Base-by-base conservation (phyloP, 2,797 vertebrate species). In the Anguilla marmorata region DNA sequence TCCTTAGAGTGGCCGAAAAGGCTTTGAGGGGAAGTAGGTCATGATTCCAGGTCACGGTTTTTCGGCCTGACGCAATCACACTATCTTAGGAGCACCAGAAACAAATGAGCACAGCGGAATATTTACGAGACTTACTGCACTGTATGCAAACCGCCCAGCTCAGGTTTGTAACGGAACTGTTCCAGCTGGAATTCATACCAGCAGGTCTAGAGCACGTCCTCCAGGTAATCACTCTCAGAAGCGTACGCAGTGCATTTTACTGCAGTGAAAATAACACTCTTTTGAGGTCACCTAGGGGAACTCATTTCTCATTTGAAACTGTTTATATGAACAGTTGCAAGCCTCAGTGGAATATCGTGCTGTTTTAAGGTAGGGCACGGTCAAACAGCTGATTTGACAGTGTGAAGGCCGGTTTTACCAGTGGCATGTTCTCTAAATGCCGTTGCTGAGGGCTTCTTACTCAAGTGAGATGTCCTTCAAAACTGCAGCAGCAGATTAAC, bases 391-490 rank as follows among this genome's bases (percentile, higher is more conserved):
- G 72, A 63, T 56, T 9, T 41, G 66, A 54, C 84, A 87, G 58
- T 66, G 60, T 37, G 19, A 63, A 85, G 41, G 14, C 83, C 54
- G 48, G 83, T 80, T 85, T 50, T 89, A 50, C 86, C 48, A 54
- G 72, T 80, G 12, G 45, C 2, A 85, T 24, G 69, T 84, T 88
- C 37, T 9, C 14, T 16, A 30, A 74, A 56, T 69, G 33, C 72
- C 52, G 37, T 79, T 41, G 52, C 52, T 76, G 50, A 74, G 84
- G 21, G 52, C 33, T n/a, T 79, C 37, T 33, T 45, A 85, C 37
- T 48, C n/a, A 50, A 30, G n/a, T 56, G 82, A 85, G 27, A 9
- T 88, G 84, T 69, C 87, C 84, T 79, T 88, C 66, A 85, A 79
- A 88, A 85, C 41, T 41, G n/a, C 66, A 85, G 12, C 72, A 16